phyloP scores from a whole-genome alignment of 1,140 invertebrate species.

The Aricia agestis region DNA sequence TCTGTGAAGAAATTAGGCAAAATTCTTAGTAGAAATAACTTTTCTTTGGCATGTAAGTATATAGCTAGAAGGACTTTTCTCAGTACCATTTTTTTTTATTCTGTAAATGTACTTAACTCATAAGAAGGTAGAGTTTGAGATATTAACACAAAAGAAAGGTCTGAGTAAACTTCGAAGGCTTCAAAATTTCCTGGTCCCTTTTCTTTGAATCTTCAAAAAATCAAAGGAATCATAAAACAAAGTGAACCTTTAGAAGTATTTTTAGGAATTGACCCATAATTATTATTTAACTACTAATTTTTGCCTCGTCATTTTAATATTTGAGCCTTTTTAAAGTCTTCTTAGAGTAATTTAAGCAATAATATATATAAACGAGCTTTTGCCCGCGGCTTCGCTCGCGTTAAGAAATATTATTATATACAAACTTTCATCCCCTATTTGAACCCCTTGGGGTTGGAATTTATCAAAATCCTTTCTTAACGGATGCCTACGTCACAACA shows the following conservation, averaged over 20 bases:
- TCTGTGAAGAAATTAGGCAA: too few relatives aligned
- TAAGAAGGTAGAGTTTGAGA: not conserved
- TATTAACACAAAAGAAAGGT: not conserved
- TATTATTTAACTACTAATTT: not conserved
- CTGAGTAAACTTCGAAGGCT: not conserved
- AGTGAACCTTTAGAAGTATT: not conserved
- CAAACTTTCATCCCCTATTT: too few relatives aligned
- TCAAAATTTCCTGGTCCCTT: not conserved
- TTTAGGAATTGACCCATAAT: not conserved
- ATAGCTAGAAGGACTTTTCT: too few relatives aligned
- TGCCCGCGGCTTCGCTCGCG: too few relatives aligned
- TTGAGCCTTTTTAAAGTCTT: not conserved
- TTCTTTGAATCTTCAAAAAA: not conserved
- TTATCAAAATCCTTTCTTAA: too few relatives aligned
- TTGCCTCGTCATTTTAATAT: not conserved
- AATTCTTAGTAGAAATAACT: too few relatives aligned
- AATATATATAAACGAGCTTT: too few relatives aligned
- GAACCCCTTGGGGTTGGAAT: too few relatives aligned
- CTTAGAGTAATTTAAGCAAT: not conserved
- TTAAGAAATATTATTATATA: too few relatives aligned
- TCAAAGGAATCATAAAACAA: not conserved
- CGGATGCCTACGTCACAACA: too few relatives aligned
- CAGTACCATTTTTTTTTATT: not conserved
- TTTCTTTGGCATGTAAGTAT: too few relatives aligned
- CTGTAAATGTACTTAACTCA: not conserved